Evolutionary conservation across 1,140 invertebrate genomes (phyloP), one percentile per base, ranked within the genome.

Genomic region (Neodiprion pinetum): DNA sequence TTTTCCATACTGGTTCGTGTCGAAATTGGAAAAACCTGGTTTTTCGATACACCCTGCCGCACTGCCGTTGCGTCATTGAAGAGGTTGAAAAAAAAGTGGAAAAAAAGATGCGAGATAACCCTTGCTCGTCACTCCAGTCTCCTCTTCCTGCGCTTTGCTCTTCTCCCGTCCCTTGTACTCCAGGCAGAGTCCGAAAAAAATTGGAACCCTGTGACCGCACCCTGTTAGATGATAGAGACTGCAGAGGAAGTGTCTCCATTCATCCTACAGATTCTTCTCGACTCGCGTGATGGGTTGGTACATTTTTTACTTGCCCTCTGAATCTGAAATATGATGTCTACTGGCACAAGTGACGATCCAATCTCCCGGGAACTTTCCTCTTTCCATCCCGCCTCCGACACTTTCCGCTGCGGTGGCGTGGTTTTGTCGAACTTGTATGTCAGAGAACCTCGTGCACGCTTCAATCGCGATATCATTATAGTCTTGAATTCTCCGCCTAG

Each of bases 191-290:
- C 53, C 53, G 53, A 61, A 61, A 61, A 61, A 17, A 61, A 61
- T 14, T 14, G n/a, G n/a, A 61, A 61, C 11, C 53, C 53, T 61
- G 11, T 61, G 53, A 17, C 53, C 53, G 53, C 53, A 9, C 53
- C 53, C 53, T 61, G 53, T 61, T 61, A 17, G 53, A 40, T 40
- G 28, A 61, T 61, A 61, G 53, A 61, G 53, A 61, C 53, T 17
- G 53, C 53, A 61, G 53, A 61, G 53, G 53, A 61, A 61, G 53
- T 61, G 53, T 61, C 53, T 61, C 53, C 53, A 61, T 61, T 61
- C 53, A 61, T 61, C 53, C 53, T 17, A 7, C 11, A 61, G 53
- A 61, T 61, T 61, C 53, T 14, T 61, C n/a, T 17, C 53, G 11
- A 61, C 53, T 61, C n/a, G 11, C n/a, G 53, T 61, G 53, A 61